Percentiles rank a stretch among this genome's conserved stretches.
Evolutionary conservation across 2,888 invertebrate genomes (phyloP).

Genomic region (Aphidoletes aphidimyza): DNA sequence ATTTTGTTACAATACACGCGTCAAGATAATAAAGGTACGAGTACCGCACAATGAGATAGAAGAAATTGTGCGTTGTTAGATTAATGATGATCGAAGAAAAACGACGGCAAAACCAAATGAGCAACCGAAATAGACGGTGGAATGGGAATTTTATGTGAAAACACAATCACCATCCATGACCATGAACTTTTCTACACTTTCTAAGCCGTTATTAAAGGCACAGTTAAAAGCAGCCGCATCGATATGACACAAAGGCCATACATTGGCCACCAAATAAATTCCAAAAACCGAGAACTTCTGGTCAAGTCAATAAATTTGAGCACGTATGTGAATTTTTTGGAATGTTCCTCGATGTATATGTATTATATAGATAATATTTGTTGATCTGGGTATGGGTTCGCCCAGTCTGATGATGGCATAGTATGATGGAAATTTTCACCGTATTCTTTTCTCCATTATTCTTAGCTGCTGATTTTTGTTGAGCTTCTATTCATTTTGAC

Average conservation of each 20-base stretch:
- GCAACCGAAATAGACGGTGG: background rate
- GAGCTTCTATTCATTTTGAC: constrained; percentile 24
- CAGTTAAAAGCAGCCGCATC: no score
- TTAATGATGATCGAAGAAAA: constrained; percentile 33
- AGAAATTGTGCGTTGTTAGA: background rate
- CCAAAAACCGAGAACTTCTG: background rate
- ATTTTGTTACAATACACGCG: background rate
- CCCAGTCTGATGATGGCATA: background rate
- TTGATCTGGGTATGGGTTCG: no score
- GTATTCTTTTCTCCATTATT: background rate
- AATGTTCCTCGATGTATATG: background rate
- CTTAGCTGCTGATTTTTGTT: background rate
- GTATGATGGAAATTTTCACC: no score
- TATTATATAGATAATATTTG: no score
- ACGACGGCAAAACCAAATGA: background rate
- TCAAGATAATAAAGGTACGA: background rate
- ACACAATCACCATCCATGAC: no score
- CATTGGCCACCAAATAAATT: background rate
- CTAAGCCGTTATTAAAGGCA: no score
- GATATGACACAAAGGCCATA: no score
- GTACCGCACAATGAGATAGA: background rate
- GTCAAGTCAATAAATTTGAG: constrained; percentile 39
- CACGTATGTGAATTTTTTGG: background rate
- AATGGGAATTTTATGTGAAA: no score
- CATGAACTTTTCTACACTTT: constrained; percentile 17